A percentile compares a stretch with the other conserved stretches of the same genome.
Conservation (phyloP, 2,797 vertebrate species). For the Agapornis canus region DNA sequence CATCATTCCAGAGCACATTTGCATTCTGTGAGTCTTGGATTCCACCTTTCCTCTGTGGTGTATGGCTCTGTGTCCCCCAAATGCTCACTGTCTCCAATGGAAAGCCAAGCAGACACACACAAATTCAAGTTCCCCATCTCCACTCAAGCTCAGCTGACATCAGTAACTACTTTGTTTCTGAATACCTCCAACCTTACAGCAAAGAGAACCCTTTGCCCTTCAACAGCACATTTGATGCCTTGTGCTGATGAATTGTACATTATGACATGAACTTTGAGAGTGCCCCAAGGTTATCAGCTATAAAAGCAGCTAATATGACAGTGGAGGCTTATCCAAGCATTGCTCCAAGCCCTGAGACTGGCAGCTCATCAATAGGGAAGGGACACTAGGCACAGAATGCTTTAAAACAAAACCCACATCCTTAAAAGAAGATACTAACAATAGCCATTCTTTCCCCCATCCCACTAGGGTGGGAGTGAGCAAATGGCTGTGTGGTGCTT, state of each 20-base stretch:
- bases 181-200: background rate
- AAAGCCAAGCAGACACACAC: background rate
- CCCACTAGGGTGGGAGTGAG: background rate
- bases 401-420: background rate
- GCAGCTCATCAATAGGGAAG: background rate
- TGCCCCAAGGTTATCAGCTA: background rate
- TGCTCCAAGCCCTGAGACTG: background rate
- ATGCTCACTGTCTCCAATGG: background rate
- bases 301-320: background rate
- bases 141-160: background rate
- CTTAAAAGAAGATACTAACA: background rate
- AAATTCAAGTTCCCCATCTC: background rate
- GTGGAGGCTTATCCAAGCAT: background rate
- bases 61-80: background rate
- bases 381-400: background rate
- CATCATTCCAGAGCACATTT: background rate
- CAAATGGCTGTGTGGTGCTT: background rate
- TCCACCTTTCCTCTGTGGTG: background rate
- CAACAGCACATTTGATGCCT: background rate
- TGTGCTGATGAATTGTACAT: background rate
- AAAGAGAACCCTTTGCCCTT: background rate
- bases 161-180: background rate
- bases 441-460: background rate
- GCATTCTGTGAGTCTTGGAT: accelerated
- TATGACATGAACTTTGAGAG: background rate